Percentiles rank a stretch among this genome's conserved stretches.
Evolutionary conservation across 2,113 vertebrate species (phyloP).

Genomic region (Fregata magnificens): DNA sequence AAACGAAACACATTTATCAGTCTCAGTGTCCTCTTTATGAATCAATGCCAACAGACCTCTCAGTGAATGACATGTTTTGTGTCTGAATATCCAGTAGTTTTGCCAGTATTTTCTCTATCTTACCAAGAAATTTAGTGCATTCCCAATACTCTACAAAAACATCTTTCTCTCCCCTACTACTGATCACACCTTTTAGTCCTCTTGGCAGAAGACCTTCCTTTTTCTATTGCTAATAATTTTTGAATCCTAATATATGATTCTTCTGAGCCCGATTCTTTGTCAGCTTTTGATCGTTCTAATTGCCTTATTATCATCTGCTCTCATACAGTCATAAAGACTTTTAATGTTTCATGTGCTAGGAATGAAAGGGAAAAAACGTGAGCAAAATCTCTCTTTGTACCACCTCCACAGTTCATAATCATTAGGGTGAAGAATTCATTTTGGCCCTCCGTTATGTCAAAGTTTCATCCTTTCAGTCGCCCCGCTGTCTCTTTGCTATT

Average conservation of each 20-base stretch:
- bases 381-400: constrained; percentile 33
- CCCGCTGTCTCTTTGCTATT: constrained; percentile 30
- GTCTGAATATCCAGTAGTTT: not conserved
- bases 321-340: constrained; percentile 35
- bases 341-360: constrained; percentile 11
- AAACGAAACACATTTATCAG: not conserved
- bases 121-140: not conserved
- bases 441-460: constrained; percentile 16
- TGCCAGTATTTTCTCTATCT: not conserved
- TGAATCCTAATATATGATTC: constrained; percentile 8
- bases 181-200: not conserved
- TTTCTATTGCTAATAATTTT: constrained; percentile 1
- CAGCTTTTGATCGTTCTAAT: constrained; percentile 57
- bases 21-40: not conserved
- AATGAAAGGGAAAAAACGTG: not conserved
- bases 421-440: constrained; percentile 42
- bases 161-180: not conserved
- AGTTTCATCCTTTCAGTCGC: constrained; percentile 21
- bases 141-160: not conserved
- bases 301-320: constrained; percentile 50
- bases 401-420: constrained; percentile 51
- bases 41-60: not conserved
- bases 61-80: not conserved
- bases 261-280: not conserved
- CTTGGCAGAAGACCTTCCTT: not conserved